Conservation (phyloP, 2,113 vertebrate genomes). For the Meriones unguiculatus region DNA sequence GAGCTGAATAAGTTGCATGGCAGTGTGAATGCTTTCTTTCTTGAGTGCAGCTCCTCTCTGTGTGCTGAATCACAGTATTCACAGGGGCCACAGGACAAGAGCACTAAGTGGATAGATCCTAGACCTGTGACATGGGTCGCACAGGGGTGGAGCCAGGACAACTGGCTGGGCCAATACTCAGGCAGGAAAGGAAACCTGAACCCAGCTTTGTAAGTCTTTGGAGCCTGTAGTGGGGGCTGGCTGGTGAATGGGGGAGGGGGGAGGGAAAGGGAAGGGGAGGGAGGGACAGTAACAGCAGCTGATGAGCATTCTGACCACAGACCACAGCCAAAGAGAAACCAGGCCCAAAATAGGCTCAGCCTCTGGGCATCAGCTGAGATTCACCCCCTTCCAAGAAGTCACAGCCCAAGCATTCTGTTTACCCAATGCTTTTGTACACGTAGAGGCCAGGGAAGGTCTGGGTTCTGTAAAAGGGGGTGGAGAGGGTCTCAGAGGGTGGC, state of each 20-base stretch:
- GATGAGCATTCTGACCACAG: slow-evolving; percentile 65
- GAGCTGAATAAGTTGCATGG: slow-evolving; percentile 32
- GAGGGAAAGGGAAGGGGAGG: neutral
- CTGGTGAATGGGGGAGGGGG: neutral
- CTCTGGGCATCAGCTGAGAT: slow-evolving; percentile 76
- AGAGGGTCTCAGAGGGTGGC: neutral
- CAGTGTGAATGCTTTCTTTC: slow-evolving; percentile 69
- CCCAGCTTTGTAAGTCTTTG: neutral
- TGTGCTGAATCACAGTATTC: slow-evolving; percentile 76
- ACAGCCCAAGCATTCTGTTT: slow-evolving; percentile 77
- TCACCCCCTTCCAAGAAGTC: slow-evolving; percentile 74
- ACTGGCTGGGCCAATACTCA: neutral
- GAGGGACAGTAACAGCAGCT: neutral
- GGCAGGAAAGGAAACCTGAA: slow-evolving; percentile 13
- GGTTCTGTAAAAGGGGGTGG: neutral
- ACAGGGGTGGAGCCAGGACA: neutral
- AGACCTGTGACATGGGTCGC: neutral
- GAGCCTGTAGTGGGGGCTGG: neutral
- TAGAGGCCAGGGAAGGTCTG: slow-evolving; percentile 52
- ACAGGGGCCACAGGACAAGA: slow-evolving; percentile 48
- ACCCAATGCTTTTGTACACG: slow-evolving; percentile 68
- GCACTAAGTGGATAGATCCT: slow-evolving; percentile 49
- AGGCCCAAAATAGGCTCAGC: slow-evolving; percentile 68
- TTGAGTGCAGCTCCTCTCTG: slow-evolving; percentile 68
- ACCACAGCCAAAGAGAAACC: slow-evolving; percentile 47